A percentile compares a stretch with the other conserved stretches of the same genome.
Evolutionary conservation across 2,113 vertebrate species (phyloP).

Genomic region (Leptocoma aspasia): DNA sequence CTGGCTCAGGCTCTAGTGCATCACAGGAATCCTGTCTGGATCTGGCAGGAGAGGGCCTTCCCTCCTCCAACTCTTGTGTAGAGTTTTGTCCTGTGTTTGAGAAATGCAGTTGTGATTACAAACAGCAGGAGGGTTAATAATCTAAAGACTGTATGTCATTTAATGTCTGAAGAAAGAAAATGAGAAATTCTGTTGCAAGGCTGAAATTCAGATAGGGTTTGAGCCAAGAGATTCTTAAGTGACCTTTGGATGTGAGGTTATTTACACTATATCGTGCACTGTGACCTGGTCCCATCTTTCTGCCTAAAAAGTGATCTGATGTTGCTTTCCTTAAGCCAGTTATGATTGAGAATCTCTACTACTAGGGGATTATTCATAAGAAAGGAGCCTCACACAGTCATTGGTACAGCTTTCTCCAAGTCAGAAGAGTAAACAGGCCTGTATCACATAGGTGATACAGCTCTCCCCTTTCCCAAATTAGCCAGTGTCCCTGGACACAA

Average conservation of each 20-base stretch:
- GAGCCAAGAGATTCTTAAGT: background rate
- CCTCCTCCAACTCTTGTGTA: background rate
- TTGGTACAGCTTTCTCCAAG: background rate
- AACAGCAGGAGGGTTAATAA: background rate
- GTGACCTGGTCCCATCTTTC: background rate
- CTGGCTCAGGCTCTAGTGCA: background rate
- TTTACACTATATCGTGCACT: background rate
- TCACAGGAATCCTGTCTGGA: background rate
- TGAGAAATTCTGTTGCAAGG: background rate
- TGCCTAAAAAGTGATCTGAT: background rate
- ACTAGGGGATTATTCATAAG: background rate
- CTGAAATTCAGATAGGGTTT: background rate
- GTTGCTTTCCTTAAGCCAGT: background rate
- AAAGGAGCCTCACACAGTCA: background rate
- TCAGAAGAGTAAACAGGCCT: background rate
- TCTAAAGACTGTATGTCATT: background rate
- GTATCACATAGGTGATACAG: background rate
- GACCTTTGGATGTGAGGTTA: background rate
- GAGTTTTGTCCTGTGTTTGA: background rate
- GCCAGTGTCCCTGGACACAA: fast-evolving
- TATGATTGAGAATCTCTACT: background rate
- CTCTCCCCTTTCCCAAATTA: background rate
- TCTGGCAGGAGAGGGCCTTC: background rate
- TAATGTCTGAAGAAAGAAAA: background rate
- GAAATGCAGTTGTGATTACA: background rate